Conservation (phyloP, 2,113 vertebrate species). For the Coturnix japonica region DNA sequence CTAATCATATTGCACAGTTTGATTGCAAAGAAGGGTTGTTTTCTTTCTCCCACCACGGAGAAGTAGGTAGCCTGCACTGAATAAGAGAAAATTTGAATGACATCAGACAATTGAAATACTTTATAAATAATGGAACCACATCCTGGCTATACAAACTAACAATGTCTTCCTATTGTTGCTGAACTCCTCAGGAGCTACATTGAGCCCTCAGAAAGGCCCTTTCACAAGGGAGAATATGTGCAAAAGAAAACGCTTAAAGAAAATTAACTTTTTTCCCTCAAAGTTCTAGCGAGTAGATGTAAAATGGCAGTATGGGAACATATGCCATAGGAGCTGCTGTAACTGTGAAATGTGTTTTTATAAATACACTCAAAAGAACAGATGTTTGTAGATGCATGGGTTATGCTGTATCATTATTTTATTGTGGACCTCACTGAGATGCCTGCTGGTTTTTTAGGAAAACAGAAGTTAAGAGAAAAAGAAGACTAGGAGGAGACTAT, state of each 20-base stretch:
- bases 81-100: slow-evolving; percentile 63
- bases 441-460: fast-evolving
- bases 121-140: slow-evolving; percentile 60
- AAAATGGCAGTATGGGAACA: slow-evolving; percentile 34
- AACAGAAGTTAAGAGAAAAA: neutral
- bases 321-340: neutral
- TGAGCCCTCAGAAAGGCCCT: slow-evolving; percentile 21
- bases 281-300: slow-evolving; percentile 10
- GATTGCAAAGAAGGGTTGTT: slow-evolving; percentile 63
- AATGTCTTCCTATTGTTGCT: slow-evolving; percentile 37
- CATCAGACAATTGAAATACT: slow-evolving; percentile 65
- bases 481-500: neutral
- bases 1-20: slow-evolving; percentile 59
- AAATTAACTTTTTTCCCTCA: slow-evolving; percentile 10
- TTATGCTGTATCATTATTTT: slow-evolving; percentile 14
- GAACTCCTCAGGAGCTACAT: slow-evolving; percentile 15
- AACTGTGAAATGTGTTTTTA: slow-evolving; percentile 6
- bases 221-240: slow-evolving; percentile 16
- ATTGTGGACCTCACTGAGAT: neutral
- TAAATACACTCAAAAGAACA: slow-evolving; percentile 13
- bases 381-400: neutral
- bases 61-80: slow-evolving; percentile 31
- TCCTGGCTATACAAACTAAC: slow-evolving; percentile 35
- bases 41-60: slow-evolving; percentile 46
- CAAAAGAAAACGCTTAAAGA: slow-evolving; percentile 18